Base-by-base conservation (phyloP, 2,113 vertebrate species). In the Channa argus region DNA sequence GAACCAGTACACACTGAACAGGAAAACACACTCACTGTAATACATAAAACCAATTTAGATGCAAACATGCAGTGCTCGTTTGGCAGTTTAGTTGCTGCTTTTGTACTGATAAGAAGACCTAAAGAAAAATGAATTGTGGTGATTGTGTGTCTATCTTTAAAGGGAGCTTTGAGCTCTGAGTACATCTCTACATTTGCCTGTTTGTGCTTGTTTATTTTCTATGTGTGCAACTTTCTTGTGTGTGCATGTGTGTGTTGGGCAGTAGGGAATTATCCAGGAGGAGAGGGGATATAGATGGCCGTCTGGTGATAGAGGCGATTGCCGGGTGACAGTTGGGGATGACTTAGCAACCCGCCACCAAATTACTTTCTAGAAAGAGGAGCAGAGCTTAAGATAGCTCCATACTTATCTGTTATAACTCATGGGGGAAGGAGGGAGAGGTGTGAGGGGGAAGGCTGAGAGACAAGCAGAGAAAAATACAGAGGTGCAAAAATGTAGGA, bases 301-400 rank as follows among this genome's bases (percentile, higher is more conserved):
- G 5, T 37, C 15, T 3, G 0, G 71, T 63, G 74, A 82, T 67
- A n/a, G 74, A 77, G 71, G 64, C 55, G 38, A 68, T 73, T 70
- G 71, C 71, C 1, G 34, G 63, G 71, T 54, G 80, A 79, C 78
- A 45, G 83, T 54, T 24, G 68, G 71, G 71, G 69, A 60, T 61
- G 81, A 84, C 78, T 77, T 71, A 51, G 74, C 36, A 50, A 81
- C 74, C 83, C 2, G 14, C 44, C 1, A 14, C 67, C 56, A 78
- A 84, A 88, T 86, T 73, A 79, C 71, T 88, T 81, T 82, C 64
- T 24, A 45, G 77, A 59, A 84, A 77, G 56, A 69, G 43, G 68
- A 70, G 45, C 14, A 6, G 71, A 64, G 86, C 79, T 82, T 55
- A 71, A 72, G 82, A 89, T 77, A 77, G 70, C 62, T 53, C 12